phyloP scores from a whole-genome alignment of 2,888 invertebrate species.

The Leptarthrus brevirostris region DNA sequence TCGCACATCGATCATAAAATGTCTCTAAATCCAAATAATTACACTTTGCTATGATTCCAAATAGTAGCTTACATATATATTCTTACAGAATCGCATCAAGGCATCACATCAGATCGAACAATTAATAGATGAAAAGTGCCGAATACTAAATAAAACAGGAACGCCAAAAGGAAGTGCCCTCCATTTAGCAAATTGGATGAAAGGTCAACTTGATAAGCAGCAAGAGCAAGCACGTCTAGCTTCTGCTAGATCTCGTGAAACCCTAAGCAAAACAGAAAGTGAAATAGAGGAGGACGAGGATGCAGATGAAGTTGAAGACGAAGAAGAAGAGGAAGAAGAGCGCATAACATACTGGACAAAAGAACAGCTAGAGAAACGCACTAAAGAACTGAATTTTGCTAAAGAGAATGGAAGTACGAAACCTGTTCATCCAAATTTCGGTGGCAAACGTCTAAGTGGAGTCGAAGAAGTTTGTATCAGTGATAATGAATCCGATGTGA shows the following conservation, averaged over 20 bases:
- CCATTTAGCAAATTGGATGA: slow-evolving; percentile 85
- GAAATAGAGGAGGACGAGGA: not conserved
- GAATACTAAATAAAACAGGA: slow-evolving; percentile 72
- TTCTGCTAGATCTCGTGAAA: slow-evolving; percentile 61
- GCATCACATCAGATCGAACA: slow-evolving; percentile 70
- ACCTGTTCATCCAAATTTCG: slow-evolving; percentile 59
- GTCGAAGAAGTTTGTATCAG: slow-evolving; percentile 68
- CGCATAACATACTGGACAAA: slow-evolving; percentile 74
- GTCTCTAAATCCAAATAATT: too few relatives aligned
- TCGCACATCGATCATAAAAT: too few relatives aligned
- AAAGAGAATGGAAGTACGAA: slow-evolving; percentile 65
- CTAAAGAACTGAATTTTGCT: slow-evolving; percentile 75
- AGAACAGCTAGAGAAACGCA: slow-evolving; percentile 77
- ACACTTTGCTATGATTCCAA: too few relatives aligned
- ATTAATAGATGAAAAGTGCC: slow-evolving; percentile 74
- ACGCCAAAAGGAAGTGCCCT: slow-evolving; percentile 78
- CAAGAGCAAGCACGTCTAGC: slow-evolving; percentile 66
- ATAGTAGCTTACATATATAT: too few relatives aligned
- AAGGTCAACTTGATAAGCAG: slow-evolving; percentile 76
- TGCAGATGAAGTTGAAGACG: slow-evolving; percentile 59
- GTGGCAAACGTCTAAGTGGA: slow-evolving; percentile 64
- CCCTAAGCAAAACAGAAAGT: slow-evolving; percentile 60
- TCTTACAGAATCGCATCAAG: slow-evolving; percentile 56
- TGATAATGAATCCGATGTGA: slow-evolving; percentile 69
- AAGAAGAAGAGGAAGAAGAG: slow-evolving; percentile 63